These are phyloP conservation scores for Metopolophium dirhodum DNA, from an alignment of 1,140 invertebrate species.

Conservation along the genomic window DNA sequence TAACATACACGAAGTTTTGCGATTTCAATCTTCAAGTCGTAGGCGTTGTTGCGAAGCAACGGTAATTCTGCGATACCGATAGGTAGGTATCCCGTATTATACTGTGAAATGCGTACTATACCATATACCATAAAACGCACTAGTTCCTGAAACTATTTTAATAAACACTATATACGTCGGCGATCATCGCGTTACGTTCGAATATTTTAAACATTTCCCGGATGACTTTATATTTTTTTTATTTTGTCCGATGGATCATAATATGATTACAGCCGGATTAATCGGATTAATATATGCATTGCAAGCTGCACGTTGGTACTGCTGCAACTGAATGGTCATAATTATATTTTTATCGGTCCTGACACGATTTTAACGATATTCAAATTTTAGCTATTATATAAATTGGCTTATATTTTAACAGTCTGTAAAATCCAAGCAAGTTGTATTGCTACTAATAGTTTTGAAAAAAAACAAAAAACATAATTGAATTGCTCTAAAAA, in stretches of 20 bases:
- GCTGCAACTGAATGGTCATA: background rate
- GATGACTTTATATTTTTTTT: background rate
- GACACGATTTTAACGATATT: background rate
- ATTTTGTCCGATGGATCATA: background rate
- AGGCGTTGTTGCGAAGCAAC: background rate
- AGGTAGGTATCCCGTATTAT: background rate
- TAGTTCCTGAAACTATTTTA: background rate
- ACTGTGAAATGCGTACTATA: background rate
- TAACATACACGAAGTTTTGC: background rate
- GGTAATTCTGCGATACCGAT: background rate
- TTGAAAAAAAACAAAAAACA: background rate
- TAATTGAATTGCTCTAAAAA: background rate
- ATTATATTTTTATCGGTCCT: background rate
- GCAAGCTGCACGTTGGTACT: no score
- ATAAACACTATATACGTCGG: background rate
- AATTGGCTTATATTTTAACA: no score
- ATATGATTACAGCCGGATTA: no score
- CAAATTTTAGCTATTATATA: background rate
- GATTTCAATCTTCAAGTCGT: conserved; percentile 24
- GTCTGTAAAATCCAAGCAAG: background rate
- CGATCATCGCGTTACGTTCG: background rate
- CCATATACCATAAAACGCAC: background rate
- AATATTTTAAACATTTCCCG: background rate
- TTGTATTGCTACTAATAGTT: background rate
- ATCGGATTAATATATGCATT: no score